Base-by-base conservation (phyloP, 1,140 invertebrate species). In the Drosophila pseudoobscura region DNA sequence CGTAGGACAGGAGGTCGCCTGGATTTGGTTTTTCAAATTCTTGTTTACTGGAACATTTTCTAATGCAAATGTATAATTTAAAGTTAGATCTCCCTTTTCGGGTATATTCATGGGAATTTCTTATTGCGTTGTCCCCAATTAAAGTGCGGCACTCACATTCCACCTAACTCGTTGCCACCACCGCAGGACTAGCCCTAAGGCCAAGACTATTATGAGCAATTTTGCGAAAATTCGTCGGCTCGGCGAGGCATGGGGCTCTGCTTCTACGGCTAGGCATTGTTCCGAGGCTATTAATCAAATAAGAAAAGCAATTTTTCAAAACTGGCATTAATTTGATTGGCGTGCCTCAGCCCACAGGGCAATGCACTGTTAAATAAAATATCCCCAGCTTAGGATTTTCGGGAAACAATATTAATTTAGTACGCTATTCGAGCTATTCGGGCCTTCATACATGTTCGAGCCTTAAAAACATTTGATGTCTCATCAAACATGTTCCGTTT, bases 1-100 rank as follows among this genome's bases (percentile, higher is more conserved):
- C 15, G 15, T 15, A 15, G 15, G 15, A 15, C 15, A 15, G 15
- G 15, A 15, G 15, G 15, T 15, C 15, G 15, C 15, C 15, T 15
- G 15, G 15, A 15, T 15, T 15, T 15, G 15, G 15, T 15, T 15
- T 15, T 15, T 24, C 63, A 68, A 66, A 72, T 54, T 54, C 49
- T 54, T 62, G 53, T 49, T 75, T 76, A 52, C 62, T 61, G 60
- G 66, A 51, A 43, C 55, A 44, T 66, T 72, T 44, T 44, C 29
- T 43, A 74, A 69, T 65, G 58, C 64, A 51, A 47, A 68, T 79
- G 84, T 66, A 53, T 0, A 80, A 76, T 80, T 85, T 80, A 76
- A 79, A 58, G 35, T 45, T 29, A 51, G 22, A 8, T 15, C 24
- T 17, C 56, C 46, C 59, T 8, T 29, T 63, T 62, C 63, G 26